Evolutionary conservation across 2,888 invertebrate species (phyloP), one percentile per base, ranked within the genome.

Genomic region (Pyrrhosoma nymphula): DNA sequence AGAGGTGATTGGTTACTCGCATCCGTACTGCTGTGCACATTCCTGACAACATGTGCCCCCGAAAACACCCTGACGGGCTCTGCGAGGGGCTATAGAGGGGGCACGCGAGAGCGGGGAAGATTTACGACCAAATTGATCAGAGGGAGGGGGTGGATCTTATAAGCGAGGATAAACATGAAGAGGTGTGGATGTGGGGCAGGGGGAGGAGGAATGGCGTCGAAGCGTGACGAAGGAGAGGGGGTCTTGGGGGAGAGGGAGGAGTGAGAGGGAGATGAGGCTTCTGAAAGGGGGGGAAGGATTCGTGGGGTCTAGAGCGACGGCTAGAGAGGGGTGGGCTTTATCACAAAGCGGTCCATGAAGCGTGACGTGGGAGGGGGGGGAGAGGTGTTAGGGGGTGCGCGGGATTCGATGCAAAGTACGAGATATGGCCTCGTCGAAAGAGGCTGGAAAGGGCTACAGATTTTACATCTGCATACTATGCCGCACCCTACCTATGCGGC

Each of bases 101-200:
- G 75, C 30, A 6, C 20, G 10, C n/a, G 75, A n/a, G 12, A 20
- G 75, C 30, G 4, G 30, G 30, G 6, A 30, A 75, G 75, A 75
- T 75, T 75, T 75, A 75, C 75, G 30, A 75, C 75, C 75, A n/a
- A 75, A 75, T 75, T 75, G 75, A 75, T 75, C 30, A 30, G 63
- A 14, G 63, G 20, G 63, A 14, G 69, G 12, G 35, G n/a, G 82
- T 16, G 26, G 82, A 82, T 82, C n/a, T 82, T 82, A 82, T 35
- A 35, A 82, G 30, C 82, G 14, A 47, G 82, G 35, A 26, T 35
- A 82, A 35, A 82, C 82, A 82, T 4, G 35, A 82, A 35, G 82
- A 30, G 82, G 30, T 35, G 35, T 14, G 82, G 35, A 12, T 8
- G 10, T 0, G 12, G 47, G 4, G 12, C 0, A 35, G 30, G 14